Evolutionary conservation across 2,888 invertebrate genomes (phyloP).

Genomic region (Cataglyphis altisquamis): DNA sequence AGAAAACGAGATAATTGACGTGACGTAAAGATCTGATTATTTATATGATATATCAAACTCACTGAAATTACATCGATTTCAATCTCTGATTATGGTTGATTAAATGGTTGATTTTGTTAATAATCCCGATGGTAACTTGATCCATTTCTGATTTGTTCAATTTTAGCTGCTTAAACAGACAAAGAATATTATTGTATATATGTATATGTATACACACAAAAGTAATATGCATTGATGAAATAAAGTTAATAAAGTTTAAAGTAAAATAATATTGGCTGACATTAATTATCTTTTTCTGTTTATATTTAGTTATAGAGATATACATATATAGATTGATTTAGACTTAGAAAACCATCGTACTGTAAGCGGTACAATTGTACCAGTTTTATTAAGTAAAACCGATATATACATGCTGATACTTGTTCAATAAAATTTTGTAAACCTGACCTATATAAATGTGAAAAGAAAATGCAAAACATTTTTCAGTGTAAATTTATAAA

Average conservation of each 20-base stretch:
- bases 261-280: not conserved
- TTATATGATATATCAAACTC: not conserved
- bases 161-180: not conserved
- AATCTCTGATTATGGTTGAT: not conserved
- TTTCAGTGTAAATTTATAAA: not conserved
- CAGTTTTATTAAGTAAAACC: not conserved
- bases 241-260: not conserved
- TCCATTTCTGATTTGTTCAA: not conserved
- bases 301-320: not conserved
- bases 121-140: not conserved
- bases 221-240: not conserved
- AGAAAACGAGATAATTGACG: not conserved
- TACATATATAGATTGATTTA: not conserved
- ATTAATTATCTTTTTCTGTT: slow-evolving; percentile 16
- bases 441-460: not conserved
- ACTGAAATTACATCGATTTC: not conserved
- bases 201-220: not conserved
- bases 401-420: not conserved
- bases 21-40: not conserved
- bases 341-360: not conserved
- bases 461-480: not conserved
- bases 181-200: not conserved
- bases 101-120: not conserved
- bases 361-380: not conserved
- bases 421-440: not conserved